Conservation (phyloP, 2,113 vertebrate species). For the Crocuta crocuta region DNA sequence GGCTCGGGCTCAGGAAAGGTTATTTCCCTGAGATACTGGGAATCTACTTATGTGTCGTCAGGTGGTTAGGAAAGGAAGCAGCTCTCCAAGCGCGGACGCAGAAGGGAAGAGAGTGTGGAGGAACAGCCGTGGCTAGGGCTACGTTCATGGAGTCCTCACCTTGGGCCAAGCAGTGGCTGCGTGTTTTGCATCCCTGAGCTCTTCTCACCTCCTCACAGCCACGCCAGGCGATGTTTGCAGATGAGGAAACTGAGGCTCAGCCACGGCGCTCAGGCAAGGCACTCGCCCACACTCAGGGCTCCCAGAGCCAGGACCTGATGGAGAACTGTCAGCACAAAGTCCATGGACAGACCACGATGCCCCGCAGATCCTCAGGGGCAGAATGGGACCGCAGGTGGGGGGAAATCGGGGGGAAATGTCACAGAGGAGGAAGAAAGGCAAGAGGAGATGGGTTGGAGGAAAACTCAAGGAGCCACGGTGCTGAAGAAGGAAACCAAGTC, state of each 20-base stretch:
- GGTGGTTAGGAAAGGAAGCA: too few species aligned
- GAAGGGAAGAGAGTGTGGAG: background rate
- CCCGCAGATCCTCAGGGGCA: accelerated
- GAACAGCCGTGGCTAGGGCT: background rate
- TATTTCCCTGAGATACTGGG: background rate
- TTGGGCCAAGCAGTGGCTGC: background rate
- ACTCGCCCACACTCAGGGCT: accelerated
- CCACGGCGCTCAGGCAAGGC: background rate
- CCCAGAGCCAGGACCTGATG: background rate
- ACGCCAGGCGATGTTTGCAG: background rate
- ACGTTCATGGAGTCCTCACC: accelerated
- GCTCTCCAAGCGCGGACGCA: background rate
- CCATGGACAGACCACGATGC: accelerated
- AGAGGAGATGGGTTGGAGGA: background rate
- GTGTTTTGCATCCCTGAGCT: background rate
- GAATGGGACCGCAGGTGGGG: accelerated
- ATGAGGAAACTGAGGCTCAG: background rate
- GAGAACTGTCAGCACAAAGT: background rate
- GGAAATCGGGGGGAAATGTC: background rate
- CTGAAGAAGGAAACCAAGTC: background rate
- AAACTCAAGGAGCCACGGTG: too few species aligned
- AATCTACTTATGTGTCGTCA: accelerated
- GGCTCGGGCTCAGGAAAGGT: background rate
- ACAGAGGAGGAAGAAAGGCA: background rate
- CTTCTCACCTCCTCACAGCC: background rate